phyloP scores from a whole-genome alignment of 2,113 vertebrate species.

The Istiophorus platypterus region DNA sequence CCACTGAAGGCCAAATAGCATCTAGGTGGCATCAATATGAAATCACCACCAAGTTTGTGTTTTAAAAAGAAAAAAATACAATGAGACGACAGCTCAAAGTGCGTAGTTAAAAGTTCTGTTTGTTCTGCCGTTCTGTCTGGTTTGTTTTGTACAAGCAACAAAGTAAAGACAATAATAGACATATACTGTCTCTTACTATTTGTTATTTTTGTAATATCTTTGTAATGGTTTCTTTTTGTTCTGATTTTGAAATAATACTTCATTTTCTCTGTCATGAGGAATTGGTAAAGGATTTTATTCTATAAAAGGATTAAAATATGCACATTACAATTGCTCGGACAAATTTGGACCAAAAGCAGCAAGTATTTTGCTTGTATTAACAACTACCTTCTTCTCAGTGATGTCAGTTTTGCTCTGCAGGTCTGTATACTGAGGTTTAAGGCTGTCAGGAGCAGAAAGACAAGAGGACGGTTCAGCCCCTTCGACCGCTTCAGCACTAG shows the following conservation, averaged over 20 bases:
- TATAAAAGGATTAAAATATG: not conserved
- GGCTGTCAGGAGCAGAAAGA: constrained; percentile 34
- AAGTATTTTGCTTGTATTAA: not conserved
- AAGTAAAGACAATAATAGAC: not conserved
- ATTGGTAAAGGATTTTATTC: not conserved
- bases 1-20: constrained; percentile 47
- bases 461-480: constrained; percentile 22
- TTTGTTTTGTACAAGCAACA: not conserved
- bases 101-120: not conserved
- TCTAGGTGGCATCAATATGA: constrained; percentile 43
- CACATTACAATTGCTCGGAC: not conserved
- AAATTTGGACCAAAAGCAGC: not conserved
- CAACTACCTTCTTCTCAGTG: constrained; percentile 87
- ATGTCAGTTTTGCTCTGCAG: constrained; percentile 71
- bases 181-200: not conserved
- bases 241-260: not conserved
- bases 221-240: not conserved
- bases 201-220: no score
- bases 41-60: constrained; percentile 14
- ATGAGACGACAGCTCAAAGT: constrained; percentile 1
- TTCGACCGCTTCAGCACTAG: constrained; percentile 63
- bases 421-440: constrained; percentile 30
- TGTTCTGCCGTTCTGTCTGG: not conserved
- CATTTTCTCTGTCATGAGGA: not conserved
- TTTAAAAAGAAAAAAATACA: constrained; percentile 16